Conservation (phyloP, 2,113 vertebrate species). For the Chlorodrepanis virens region DNA sequence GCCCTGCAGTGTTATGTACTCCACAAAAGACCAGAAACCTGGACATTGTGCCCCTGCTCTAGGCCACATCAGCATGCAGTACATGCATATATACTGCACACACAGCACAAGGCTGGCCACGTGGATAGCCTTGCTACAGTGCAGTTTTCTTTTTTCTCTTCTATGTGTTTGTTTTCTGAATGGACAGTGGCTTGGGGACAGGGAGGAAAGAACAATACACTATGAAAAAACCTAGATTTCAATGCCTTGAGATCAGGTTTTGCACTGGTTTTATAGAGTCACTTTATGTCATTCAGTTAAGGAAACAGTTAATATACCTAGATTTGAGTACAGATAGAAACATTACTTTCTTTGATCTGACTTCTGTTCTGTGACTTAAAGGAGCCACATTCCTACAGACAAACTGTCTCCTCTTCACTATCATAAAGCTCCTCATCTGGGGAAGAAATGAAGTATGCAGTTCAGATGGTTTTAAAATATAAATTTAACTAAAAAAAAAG, state of each 20-base stretch:
- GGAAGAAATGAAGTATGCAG: not conserved
- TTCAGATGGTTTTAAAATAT: constrained; percentile 14
- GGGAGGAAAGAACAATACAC: not conserved
- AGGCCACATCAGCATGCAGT: not conserved
- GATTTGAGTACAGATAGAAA: not conserved
- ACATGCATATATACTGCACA: not conserved
- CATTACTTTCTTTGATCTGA: not conserved
- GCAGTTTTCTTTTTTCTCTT: not conserved
- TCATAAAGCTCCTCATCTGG: not conserved
- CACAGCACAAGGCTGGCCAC: not conserved
- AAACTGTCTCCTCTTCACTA: not conserved
- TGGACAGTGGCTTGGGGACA: not conserved
- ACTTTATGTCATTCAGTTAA: not conserved
- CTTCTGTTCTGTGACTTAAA: not conserved
- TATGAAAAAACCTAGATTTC: not conserved
- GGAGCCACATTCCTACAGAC: not conserved
- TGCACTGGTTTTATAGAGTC: not conserved
- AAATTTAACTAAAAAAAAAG: not conserved
- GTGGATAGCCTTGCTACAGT: not conserved
- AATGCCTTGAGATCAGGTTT: not conserved
- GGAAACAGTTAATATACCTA: not conserved
- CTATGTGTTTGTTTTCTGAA: not conserved
- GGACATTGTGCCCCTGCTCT: not conserved
- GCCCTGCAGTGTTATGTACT: not conserved
- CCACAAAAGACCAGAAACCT: not conserved